phyloP scores from a whole-genome alignment of 2,888 invertebrate genomes.

The Onchidella celtica region DNA sequence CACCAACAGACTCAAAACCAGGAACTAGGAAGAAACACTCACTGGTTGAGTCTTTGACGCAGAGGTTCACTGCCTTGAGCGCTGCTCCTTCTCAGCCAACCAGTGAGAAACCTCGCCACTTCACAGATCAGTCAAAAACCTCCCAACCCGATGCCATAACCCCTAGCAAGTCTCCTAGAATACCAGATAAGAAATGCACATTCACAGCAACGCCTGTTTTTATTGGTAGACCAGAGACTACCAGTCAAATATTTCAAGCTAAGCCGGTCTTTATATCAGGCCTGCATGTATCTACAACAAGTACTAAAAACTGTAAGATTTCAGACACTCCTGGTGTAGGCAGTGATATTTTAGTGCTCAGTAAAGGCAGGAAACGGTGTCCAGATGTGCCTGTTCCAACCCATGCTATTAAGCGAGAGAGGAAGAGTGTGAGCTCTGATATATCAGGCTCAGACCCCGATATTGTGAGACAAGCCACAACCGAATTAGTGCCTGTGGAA shows the following conservation, averaged over 20 bases:
- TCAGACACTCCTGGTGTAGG: not conserved
- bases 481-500: not conserved
- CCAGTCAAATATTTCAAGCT: not conserved
- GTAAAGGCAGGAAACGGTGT: slow-evolving; percentile 31
- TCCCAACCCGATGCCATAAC: not conserved
- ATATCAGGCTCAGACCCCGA: not conserved
- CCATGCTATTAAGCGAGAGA: slow-evolving; percentile 25
- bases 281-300: not conserved
- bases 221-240: slow-evolving; percentile 10
- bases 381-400: slow-evolving; percentile 25
- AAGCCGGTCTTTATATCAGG: slow-evolving; percentile 10
- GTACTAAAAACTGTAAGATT: not conserved
- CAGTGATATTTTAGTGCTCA: not conserved
- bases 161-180: too few species aligned
- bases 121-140: not conserved
- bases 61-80: slow-evolving; percentile 33
- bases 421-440: slow-evolving; percentile 9
- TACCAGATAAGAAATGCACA: not conserved
- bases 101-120: not conserved
- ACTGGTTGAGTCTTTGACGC: slow-evolving; percentile 9
- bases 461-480: not conserved
- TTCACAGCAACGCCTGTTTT: slow-evolving; percentile 51
- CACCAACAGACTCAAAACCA: not conserved
- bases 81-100: not conserved
- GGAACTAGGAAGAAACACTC: not conserved